Conservation (phyloP, 2,888 invertebrate genomes). For the Nemoura dubitans region DNA sequence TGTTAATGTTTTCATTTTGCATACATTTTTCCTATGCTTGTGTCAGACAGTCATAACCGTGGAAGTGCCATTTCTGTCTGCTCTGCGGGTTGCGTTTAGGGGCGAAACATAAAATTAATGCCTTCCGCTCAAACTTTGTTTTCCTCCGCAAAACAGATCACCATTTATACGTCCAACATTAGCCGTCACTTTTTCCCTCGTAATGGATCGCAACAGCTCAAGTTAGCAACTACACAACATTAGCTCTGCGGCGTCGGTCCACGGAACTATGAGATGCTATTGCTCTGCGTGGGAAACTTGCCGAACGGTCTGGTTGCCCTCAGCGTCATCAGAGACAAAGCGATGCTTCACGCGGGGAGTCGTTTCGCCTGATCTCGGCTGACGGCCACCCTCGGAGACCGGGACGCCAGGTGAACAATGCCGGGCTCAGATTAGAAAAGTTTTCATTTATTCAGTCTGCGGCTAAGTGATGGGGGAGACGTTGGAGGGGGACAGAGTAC, state of each 20-base stretch:
- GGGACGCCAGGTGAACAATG: background rate
- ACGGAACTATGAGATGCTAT: background rate
- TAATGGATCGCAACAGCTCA: background rate
- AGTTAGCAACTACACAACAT: background rate
- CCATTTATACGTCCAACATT: background rate
- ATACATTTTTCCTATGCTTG: too few relatives aligned
- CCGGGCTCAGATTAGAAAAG: constrained; percentile 20
- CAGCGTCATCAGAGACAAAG: background rate
- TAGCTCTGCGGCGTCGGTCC: background rate
- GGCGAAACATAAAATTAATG: background rate
- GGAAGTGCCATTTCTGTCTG: background rate
- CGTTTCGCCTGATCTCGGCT: background rate
- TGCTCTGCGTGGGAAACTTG: background rate
- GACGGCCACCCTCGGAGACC: background rate
- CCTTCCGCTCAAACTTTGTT: background rate
- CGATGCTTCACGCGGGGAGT: background rate
- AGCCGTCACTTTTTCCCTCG: background rate
- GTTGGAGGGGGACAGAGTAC: background rate
- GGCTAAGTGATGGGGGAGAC: background rate
- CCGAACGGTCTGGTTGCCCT: background rate
- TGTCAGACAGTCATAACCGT: background rate
- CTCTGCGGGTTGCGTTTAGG: background rate
- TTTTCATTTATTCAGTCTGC: constrained; percentile 29
- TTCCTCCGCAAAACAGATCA: background rate
- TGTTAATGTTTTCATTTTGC: too few relatives aligned